Percentiles rank a stretch among this genome's conserved stretches.
phyloP scores from a whole-genome alignment of 1,140 invertebrate genomes.

The Pomacea maculata region DNA sequence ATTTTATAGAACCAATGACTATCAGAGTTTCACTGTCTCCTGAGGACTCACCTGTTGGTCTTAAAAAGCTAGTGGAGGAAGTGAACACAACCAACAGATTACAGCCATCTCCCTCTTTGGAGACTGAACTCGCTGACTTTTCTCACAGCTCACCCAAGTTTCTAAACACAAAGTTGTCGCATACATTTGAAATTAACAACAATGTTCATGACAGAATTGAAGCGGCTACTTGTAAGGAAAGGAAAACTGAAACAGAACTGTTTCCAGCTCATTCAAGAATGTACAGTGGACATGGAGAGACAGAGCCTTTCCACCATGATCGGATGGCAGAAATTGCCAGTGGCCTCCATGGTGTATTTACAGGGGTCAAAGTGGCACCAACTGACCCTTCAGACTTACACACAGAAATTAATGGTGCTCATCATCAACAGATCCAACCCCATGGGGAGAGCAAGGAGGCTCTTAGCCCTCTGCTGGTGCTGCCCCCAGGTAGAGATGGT shows the following conservation, averaged over 20 bases:
- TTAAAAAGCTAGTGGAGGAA: slow-evolving; percentile 15
- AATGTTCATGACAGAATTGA: not conserved
- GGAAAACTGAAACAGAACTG: slow-evolving; percentile 2
- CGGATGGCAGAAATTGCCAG: no score
- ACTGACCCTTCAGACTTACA: no score
- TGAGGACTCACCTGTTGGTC: not conserved
- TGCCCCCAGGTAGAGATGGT: not conserved
- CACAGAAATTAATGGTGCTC: no score
- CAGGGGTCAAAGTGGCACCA: no score
- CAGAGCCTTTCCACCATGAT: no score
- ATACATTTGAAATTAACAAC: not conserved
- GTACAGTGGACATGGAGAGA: no score
- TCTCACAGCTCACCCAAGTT: slow-evolving; percentile 6
- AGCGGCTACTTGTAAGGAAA: not conserved
- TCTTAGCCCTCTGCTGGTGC: not conserved
- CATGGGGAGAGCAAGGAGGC: not conserved
- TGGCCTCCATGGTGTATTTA: no score
- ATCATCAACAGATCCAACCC: no score
- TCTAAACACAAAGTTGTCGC: slow-evolving; percentile 6
- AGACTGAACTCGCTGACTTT: slow-evolving; percentile 5
- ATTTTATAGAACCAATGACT: not conserved
- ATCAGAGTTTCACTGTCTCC: not conserved
- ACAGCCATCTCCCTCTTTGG: not conserved
- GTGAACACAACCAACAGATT: not conserved
- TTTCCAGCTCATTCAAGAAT: not conserved